A percentile compares a stretch with the other conserved stretches of the same genome.
Evolutionary conservation across 1,140 invertebrate species (phyloP).

Genomic region (Trachymyrmex septentrionalis): DNA sequence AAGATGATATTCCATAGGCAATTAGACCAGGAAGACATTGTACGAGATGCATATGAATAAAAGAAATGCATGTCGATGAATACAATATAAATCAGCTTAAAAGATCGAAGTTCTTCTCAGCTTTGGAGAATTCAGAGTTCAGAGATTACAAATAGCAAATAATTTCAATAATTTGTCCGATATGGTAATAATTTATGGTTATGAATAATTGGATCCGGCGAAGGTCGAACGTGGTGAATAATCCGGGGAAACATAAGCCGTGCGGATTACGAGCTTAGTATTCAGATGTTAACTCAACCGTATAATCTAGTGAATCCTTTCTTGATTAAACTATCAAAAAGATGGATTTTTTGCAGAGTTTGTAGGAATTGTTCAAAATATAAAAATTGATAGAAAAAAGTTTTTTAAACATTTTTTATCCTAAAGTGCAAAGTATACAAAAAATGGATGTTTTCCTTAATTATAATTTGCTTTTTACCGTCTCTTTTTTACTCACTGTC

Average conservation of each 20-base stretch:
- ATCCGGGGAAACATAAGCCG: constrained; percentile 29
- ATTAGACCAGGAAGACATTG: not conserved
- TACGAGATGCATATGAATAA: not conserved
- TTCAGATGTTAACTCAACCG: constrained; percentile 16
- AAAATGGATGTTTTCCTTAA: not conserved
- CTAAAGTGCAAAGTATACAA: not conserved
- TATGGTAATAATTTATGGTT: constrained; percentile 40
- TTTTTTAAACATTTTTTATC: not conserved
- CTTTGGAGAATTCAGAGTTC: not conserved
- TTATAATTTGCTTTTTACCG: not conserved
- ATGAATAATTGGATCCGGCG: constrained; percentile 41
- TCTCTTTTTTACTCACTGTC: not conserved
- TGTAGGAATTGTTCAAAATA: not conserved
- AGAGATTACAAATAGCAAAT: constrained; percentile 6
- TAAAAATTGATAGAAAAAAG: not conserved
- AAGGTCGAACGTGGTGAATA: not conserved
- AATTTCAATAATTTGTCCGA: constrained; percentile 44
- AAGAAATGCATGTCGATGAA: not conserved
- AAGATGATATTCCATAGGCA: constrained; percentile 10
- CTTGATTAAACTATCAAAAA: constrained; percentile 30
- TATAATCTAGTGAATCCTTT: constrained; percentile 22
- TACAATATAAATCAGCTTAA: constrained; percentile 8
- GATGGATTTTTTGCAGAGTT: not conserved
- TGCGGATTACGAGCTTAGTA: constrained; percentile 21
- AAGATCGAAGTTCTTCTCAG: not conserved